phyloP scores from a whole-genome alignment of 2,888 invertebrate genomes.

The Lepas anatifera region DNA sequence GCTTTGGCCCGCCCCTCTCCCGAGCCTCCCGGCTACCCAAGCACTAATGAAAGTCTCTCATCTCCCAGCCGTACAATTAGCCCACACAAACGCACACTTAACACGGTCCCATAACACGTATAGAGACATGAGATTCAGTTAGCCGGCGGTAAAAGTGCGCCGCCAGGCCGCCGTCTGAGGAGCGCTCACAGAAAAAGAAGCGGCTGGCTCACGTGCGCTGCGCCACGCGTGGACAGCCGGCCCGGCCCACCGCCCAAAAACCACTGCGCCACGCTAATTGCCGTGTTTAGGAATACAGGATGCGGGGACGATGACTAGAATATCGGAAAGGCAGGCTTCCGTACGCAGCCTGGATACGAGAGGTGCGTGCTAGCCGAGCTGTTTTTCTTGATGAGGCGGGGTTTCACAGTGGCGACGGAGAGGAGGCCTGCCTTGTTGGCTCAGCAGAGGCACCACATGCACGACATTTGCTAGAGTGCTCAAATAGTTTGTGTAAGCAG shows the following conservation, averaged over 20 bases:
- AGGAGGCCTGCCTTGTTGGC: too few relatives aligned
- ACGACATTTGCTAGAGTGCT: too few relatives aligned
- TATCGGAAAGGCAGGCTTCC: background rate
- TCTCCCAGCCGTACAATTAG: background rate
- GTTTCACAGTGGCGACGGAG: too few relatives aligned
- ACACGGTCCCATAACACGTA: background rate
- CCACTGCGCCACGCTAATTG: background rate
- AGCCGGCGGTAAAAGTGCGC: background rate
- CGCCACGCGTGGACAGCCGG: background rate
- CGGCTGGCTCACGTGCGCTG: background rate
- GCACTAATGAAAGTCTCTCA: too few relatives aligned
- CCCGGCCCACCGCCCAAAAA: too few relatives aligned
- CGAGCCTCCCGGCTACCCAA: background rate
- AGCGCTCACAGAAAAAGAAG: background rate
- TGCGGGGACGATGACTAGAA: too few relatives aligned
- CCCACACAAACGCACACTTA: background rate
- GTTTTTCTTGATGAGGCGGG: too few relatives aligned
- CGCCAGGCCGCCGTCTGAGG: background rate
- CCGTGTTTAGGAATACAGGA: background rate
- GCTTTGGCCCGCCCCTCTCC: too few relatives aligned
- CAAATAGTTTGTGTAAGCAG: too few relatives aligned
- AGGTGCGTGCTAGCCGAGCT: too few relatives aligned
- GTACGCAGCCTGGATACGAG: too few relatives aligned
- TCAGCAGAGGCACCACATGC: too few relatives aligned
- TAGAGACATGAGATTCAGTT: constrained; percentile 5